A percentile compares a stretch with the other conserved stretches of the same genome.
Conservation (phyloP, 2,888 invertebrate genomes). For the Teleogryllus oceanicus region DNA sequence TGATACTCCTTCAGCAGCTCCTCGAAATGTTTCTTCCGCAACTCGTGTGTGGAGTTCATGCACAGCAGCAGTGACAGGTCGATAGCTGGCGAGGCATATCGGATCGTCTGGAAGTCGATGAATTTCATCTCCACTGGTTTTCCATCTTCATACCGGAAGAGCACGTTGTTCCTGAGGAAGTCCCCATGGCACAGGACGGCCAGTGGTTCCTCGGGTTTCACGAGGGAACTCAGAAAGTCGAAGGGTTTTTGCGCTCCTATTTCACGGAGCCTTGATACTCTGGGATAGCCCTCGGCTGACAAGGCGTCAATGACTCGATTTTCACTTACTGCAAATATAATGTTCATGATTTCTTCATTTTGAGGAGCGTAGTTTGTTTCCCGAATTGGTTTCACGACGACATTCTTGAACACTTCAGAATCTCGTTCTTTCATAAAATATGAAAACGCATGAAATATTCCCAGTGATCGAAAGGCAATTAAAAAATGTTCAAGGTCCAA, state of each 20-base stretch:
- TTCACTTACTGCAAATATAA: background rate
- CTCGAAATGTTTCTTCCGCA: background rate
- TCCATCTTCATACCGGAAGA: conserved; percentile 44
- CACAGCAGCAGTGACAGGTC: conserved; percentile 45
- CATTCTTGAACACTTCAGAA: background rate
- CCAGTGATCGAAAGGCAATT: background rate
- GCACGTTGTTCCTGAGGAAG: conserved; percentile 47
- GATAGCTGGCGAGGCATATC: conserved; percentile 45
- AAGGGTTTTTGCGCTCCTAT: background rate
- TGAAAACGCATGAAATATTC: background rate
- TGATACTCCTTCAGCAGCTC: background rate
- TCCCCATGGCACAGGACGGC: conserved; percentile 47
- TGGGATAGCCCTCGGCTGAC: background rate
- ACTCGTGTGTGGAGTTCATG: background rate
- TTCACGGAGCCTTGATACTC: background rate
- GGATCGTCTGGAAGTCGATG: conserved; percentile 36
- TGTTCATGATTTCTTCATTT: background rate
- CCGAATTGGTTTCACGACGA: background rate
- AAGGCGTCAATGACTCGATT: background rate
- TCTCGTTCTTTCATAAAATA: background rate
- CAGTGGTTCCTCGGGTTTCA: background rate
- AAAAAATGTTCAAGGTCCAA: background rate
- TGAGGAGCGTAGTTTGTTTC: background rate
- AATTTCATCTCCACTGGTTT: conserved; percentile 34
- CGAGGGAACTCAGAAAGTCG: background rate